These are phyloP conservation scores for Heliconius nattereri DNA, from an alignment of 1,140 invertebrate species.

Conservation along the genomic window DNA sequence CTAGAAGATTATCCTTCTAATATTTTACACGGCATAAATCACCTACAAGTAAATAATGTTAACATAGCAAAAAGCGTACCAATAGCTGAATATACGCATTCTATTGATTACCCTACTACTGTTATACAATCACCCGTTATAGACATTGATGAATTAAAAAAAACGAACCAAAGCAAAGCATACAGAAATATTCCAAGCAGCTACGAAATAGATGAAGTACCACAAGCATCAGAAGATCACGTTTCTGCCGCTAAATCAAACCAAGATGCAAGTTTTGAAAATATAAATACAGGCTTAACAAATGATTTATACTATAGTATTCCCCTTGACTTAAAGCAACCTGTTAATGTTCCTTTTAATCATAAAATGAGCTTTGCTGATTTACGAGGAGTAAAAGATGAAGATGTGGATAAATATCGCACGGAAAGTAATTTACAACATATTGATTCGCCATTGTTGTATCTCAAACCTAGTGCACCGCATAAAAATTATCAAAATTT, in stretches of 20 bases:
- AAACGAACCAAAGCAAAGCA: constrained; percentile 60
- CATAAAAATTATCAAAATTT: constrained; percentile 75
- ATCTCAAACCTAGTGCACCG: constrained; percentile 76
- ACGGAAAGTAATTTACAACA: constrained; percentile 74
- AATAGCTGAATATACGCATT: constrained; percentile 83
- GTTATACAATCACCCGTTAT: constrained; percentile 84
- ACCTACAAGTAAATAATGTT: constrained; percentile 62
- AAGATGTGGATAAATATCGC: constrained; percentile 71
- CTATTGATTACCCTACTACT: constrained; percentile 84
- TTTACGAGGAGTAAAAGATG: constrained; percentile 70
- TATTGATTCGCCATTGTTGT: constrained; percentile 78
- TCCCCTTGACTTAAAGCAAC: constrained; percentile 52
- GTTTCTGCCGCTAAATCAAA: constrained; percentile 64
- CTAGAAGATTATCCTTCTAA: constrained; percentile 44
- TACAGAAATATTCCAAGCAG: constrained; percentile 68
- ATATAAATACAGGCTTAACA: constrained; percentile 54
- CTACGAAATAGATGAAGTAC: constrained; percentile 61
- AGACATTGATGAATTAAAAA: constrained; percentile 77
- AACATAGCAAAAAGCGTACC: constrained; percentile 83
- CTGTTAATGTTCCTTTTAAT: constrained; percentile 48
- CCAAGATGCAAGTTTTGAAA: constrained; percentile 71
- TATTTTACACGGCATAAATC: constrained; percentile 51
- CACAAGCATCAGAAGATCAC: constrained; percentile 78
- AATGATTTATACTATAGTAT: constrained; percentile 66
- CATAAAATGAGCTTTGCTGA: constrained; percentile 67